Evolutionary conservation across 2,888 invertebrate species (phyloP).

Genomic region (Trichacis sp.): DNA sequence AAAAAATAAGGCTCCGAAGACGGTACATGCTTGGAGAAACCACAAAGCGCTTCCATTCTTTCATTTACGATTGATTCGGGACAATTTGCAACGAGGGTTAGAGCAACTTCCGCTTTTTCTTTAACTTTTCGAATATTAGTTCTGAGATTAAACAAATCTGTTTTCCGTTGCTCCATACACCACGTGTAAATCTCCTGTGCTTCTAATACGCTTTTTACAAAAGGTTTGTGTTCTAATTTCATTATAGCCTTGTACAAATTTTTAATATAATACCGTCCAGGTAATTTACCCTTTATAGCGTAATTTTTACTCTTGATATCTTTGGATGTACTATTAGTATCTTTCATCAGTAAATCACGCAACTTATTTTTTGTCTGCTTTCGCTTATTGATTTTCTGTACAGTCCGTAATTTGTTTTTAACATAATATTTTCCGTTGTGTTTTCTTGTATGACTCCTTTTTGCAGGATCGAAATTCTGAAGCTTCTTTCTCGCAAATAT

Average conservation of each 20-base stretch:
- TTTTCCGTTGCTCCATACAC: neutral
- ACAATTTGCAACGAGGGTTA: slow-evolving; percentile 4
- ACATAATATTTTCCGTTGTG: too few species aligned
- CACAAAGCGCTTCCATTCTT: neutral
- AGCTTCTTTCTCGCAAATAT: too few species aligned
- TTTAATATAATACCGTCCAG: neutral
- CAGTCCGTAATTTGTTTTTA: too few species aligned
- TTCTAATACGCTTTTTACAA: neutral
- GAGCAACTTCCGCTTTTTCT: slow-evolving; percentile 4
- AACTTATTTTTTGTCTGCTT: too few species aligned
- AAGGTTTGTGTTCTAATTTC: neutral
- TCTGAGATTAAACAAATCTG: slow-evolving; percentile 2
- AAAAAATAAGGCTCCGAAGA: too few species aligned
- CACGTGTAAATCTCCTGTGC: slow-evolving; percentile 6
- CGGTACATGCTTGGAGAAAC: slow-evolving; percentile 1
- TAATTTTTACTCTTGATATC: too few species aligned
- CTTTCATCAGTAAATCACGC: too few species aligned
- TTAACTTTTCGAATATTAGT: neutral
- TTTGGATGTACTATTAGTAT: too few species aligned
- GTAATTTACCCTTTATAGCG: too few species aligned
- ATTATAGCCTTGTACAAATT: neutral
- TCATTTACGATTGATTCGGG: neutral
- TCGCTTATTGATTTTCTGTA: too few species aligned
- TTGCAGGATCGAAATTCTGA: too few species aligned
- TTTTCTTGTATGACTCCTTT: too few species aligned